These are phyloP conservation scores for Rhea pennata DNA, from an alignment of 2,113 vertebrate species.

Conservation along the genomic window DNA sequence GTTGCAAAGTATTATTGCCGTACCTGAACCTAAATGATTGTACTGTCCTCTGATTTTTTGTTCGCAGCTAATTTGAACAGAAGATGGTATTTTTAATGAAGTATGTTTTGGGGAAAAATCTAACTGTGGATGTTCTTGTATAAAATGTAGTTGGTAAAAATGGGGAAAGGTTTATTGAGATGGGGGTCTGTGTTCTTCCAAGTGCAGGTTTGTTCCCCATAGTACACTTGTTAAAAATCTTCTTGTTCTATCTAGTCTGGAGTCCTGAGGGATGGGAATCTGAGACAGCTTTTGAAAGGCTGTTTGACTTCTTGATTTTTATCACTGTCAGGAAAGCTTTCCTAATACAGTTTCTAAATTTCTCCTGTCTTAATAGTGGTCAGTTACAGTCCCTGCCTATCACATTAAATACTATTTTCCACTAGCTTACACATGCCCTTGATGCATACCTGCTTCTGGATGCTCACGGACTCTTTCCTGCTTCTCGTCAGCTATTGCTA, in stretches of 20 bases:
- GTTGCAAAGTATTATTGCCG: not conserved
- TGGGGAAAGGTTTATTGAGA: not conserved
- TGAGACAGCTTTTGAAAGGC: not conserved
- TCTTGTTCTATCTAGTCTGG: not conserved
- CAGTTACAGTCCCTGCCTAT: not conserved
- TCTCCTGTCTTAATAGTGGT: not conserved
- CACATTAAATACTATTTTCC: not conserved
- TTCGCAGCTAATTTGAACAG: not conserved
- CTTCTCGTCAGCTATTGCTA: not conserved
- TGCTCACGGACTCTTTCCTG: not conserved
- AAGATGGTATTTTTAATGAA: not conserved
- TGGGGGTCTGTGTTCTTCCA: fast-evolving
- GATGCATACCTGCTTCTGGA: not conserved
- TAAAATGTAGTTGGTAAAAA: not conserved
- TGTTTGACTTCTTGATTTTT: not conserved
- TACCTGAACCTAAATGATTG: not conserved
- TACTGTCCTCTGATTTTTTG: not conserved
- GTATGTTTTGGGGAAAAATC: not conserved
- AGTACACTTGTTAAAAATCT: not conserved
- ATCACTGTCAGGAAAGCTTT: not conserved
- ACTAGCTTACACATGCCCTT: not conserved
- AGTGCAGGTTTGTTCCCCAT: not conserved
- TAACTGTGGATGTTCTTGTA: not conserved
- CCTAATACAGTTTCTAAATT: not conserved
- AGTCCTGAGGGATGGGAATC: not conserved